phyloP scores from a whole-genome alignment of 92 coral and sea anemone species.

The Virgularia gustaviana region DNA sequence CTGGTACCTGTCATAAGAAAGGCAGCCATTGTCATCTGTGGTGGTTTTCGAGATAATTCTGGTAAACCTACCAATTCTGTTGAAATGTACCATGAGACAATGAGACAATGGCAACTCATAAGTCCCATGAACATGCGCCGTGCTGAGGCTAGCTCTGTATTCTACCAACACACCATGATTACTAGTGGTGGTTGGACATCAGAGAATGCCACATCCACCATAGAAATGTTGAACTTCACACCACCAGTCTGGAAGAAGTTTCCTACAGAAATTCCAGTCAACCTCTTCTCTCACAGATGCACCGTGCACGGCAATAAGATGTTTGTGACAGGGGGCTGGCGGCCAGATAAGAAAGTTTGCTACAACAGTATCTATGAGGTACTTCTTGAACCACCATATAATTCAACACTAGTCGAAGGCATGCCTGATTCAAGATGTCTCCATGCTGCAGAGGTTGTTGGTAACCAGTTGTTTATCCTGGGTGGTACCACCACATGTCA shows the following conservation, averaged over 20 bases:
- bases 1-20: neutral
- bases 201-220: neutral
- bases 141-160: neutral
- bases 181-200: neutral
- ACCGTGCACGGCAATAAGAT: neutral
- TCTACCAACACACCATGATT: neutral
- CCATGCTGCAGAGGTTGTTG: conserved; percentile 7
- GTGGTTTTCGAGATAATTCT: neutral
- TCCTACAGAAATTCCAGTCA: neutral
- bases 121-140: neutral
- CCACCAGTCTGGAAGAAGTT: neutral
- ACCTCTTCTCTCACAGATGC: neutral
- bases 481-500: neutral
- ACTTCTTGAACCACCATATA: neutral
- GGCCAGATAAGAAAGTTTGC: neutral
- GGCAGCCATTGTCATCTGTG: conserved; percentile 1
- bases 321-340: conserved; percentile 12
- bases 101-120: neutral
- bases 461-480: conserved; percentile 7
- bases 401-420: neutral
- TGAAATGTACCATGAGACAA: conserved; percentile 4
- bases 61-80: conserved; percentile 7
- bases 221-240: neutral
- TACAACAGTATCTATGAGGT: conserved; percentile 10
- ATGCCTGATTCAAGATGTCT: conserved; percentile 20